Evolutionary conservation across 2,113 vertebrate species (phyloP), one percentile per base, ranked within the genome.

Genomic region (Erythrocebus patas): DNA sequence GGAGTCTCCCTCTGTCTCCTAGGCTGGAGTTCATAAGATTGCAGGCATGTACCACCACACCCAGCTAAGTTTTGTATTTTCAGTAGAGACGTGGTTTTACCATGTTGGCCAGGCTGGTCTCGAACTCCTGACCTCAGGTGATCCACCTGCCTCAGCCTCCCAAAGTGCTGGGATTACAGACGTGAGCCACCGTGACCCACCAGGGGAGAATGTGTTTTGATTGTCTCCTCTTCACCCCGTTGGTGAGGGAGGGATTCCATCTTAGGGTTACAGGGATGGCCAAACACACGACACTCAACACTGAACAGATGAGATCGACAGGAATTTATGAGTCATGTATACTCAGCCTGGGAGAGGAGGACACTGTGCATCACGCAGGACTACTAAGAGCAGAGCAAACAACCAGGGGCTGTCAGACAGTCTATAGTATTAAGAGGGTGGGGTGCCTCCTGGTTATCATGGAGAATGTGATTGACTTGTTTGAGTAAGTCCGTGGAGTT

Each of bases 181-280:
- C 25, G 0, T 61, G 10, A 61, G 59, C 59, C 59, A 61, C 59
- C 10, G 0, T 0, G 4, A 25, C 59, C 25, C 11, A 4, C 25
- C 59, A 61, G 25, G 59, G 83, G 64, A 25, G 40, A 57, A 52
- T 20, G 50, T 38, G 70, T 72, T 82, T 55, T 45, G 25, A 48
- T 25, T 9, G 27, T 59, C 40, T 43, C 20, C 20, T 92, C 30
- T 23, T 85, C 17, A 30, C 61, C 38, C 1, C 0, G 0, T 16
- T 2, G 5, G 61, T 40, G 72, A 45, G 50, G 30, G 40, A 84
- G 16, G 59, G 72, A 25, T 61, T 22, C 59, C 30, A 30, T 5
- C 18, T 38, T 45, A 38, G 50, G 5, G 2, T 89, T 18, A 50
- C 10, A 13, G 57, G 6, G 38, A 4, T 45, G 12, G 35, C 61